Evolutionary conservation across 1,140 invertebrate species (phyloP), one percentile per base, ranked within the genome.

Genomic region (Drosophila takahashii): DNA sequence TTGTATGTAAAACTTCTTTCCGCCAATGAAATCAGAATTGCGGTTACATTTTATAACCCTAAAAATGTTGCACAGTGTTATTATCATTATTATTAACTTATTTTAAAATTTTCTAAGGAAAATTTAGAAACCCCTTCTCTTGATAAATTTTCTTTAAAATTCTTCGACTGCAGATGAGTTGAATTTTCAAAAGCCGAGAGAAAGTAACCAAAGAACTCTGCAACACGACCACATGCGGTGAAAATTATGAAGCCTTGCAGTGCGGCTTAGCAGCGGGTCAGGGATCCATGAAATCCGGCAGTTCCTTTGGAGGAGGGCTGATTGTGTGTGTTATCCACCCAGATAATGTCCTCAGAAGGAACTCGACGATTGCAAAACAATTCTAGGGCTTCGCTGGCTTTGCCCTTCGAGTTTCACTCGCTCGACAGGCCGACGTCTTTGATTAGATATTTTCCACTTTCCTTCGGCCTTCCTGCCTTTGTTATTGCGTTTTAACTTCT

Each of bases 381-480:
- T 85, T 85, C 56, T 67, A 86, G 22, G 81, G 83, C 78, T 85
- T 85, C 81, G 54, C 51, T 29, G 41, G 50, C 66, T 67, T 26
- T 83, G 79, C 79, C 72, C 74, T 69, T 52, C 72, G 69, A 83
- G 48, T 22, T 44, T 3, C 18, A 44, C 6, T 57, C 7, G 41
- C 69, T 57, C 32, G 52, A 58, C 36, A 56, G 39, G 57, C 58
- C 44, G 57, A 54, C 44, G 51, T 59, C 81, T 81, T 86, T 85
- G 81, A 85, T 85, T 85, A 85, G 80, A 85, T 81, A 81, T 86
- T 85, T 84, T 59, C 66, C 81, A 84, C 81, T 86, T 86, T 79
- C 77, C 77, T 70, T 86, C 41, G 45, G 53, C 65, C 72, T 52
- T 32, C 29, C 29, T 42, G 47, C 47, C 52, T 58, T 66, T 59